Conservation (phyloP, 2,113 vertebrate species). For the Callipepla squamata region DNA sequence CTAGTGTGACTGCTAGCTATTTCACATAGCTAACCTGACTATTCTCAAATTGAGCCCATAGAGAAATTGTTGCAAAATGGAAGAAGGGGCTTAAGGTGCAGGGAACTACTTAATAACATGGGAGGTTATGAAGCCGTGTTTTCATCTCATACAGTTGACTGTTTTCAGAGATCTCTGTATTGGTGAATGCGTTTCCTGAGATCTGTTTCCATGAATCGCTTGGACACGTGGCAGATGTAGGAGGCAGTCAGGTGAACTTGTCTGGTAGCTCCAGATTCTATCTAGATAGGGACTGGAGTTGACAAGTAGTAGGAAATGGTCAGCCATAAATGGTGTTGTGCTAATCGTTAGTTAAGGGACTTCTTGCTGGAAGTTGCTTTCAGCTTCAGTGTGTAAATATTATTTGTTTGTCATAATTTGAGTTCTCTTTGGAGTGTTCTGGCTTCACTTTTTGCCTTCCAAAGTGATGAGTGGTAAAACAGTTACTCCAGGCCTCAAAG, state of each 20-base stretch:
- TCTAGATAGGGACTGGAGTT: background rate
- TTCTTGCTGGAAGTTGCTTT: background rate
- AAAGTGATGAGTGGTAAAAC: background rate
- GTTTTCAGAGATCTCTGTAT: constrained; percentile 10
- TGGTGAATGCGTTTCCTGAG: background rate
- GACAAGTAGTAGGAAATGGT: background rate
- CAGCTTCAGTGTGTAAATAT: background rate
- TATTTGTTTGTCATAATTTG: background rate
- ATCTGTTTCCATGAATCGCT: background rate
- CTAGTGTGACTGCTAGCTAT: constrained; percentile 13
- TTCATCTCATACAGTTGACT: constrained; percentile 20
- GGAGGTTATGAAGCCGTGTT: background rate
- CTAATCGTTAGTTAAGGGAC: background rate
- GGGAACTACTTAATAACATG: constrained; percentile 33
- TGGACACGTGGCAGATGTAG: background rate
- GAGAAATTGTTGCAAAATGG: constrained; percentile 24
- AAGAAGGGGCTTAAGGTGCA: background rate
- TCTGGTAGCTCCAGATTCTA: background rate
- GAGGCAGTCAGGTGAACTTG: background rate
- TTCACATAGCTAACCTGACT: constrained; percentile 21
- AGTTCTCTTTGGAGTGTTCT: background rate
- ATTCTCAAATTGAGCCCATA: constrained; percentile 11
- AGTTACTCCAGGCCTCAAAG: background rate
- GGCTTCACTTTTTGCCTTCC: background rate
- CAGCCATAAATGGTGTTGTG: background rate